A percentile compares a stretch with the other conserved stretches of the same genome.
Conservation (phyloP, 1,140 invertebrate genomes). For the Drosophila busckii region DNA sequence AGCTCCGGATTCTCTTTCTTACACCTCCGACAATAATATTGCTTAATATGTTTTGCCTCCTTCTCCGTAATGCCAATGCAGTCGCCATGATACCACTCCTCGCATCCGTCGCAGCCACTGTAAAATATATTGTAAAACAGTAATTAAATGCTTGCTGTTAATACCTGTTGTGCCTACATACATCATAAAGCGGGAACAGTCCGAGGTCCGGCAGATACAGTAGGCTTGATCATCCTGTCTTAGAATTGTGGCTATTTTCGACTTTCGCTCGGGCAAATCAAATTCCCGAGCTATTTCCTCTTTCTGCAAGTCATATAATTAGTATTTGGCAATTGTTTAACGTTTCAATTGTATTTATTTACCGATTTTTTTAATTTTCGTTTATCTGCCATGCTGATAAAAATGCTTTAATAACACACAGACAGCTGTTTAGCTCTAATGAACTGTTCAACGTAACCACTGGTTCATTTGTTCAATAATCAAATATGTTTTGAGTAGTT, state of each 20-base stretch:
- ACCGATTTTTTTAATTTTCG: constrained; percentile 66
- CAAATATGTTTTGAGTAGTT: too few species aligned
- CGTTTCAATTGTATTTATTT: neutral
- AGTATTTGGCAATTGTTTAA: neutral
- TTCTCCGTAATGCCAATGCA: constrained; percentile 97
- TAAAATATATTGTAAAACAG: constrained; percentile 39
- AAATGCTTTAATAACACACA: neutral
- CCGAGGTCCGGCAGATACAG: constrained; percentile 95
- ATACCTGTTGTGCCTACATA: constrained; percentile 79
- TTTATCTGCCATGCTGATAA: constrained; percentile 54
- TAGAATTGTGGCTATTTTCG: constrained; percentile 92
- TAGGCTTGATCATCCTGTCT: constrained; percentile 94
- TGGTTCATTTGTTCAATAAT: too few species aligned
- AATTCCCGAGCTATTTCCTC: constrained; percentile 95
- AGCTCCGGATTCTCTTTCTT: constrained; percentile 89
- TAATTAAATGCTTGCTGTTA: constrained; percentile 2
- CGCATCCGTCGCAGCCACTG: constrained; percentile 96
- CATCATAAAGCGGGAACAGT: constrained; percentile 98
- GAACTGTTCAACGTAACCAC: too few species aligned
- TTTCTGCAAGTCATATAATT: constrained; percentile 81
- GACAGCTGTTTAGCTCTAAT: too few species aligned
- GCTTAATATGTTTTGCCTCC: constrained; percentile 95
- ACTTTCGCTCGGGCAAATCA: constrained; percentile 92
- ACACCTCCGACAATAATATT: constrained; percentile 94
- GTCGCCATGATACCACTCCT: constrained; percentile 99